A percentile compares a stretch with the other conserved stretches of the same genome.
Conservation (phyloP, 2,797 vertebrate genomes). For the Heteromormyrus szaboi region DNA sequence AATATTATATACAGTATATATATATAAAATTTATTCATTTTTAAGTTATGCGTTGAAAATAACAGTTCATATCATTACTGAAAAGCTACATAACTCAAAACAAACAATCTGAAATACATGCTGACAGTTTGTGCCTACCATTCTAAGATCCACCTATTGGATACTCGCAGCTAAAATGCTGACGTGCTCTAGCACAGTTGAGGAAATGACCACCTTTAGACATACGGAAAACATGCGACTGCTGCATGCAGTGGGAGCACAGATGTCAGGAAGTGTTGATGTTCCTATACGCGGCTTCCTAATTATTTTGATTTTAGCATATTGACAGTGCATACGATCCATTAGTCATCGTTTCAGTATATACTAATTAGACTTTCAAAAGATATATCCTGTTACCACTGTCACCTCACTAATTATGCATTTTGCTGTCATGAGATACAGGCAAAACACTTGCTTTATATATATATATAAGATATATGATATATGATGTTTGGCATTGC, state of each 20-base stretch:
- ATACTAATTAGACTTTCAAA: conserved; percentile 8
- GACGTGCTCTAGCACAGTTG: background rate
- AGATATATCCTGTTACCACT: conserved; percentile 1
- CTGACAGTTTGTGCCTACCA: background rate
- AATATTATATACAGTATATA: background rate
- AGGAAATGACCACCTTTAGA: background rate
- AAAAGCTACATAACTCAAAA: background rate
- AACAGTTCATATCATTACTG: background rate
- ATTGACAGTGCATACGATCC: background rate
- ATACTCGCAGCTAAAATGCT: background rate
- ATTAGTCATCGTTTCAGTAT: conserved; percentile 2
- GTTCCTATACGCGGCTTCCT: background rate
- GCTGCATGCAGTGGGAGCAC: background rate
- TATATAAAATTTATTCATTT: background rate
- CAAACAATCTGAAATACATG: background rate
- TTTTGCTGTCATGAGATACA: background rate
- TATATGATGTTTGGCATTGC: background rate
- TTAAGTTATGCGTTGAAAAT: background rate
- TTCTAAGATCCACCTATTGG: background rate
- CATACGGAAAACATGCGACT: background rate
- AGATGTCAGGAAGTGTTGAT: background rate
- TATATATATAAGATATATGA: background rate
- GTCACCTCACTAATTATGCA: conserved; percentile 2
- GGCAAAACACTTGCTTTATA: background rate
- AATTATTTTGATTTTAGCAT: background rate